Conservation (phyloP, 2,797 vertebrate genomes). For the Steatocranus sp. region DNA sequence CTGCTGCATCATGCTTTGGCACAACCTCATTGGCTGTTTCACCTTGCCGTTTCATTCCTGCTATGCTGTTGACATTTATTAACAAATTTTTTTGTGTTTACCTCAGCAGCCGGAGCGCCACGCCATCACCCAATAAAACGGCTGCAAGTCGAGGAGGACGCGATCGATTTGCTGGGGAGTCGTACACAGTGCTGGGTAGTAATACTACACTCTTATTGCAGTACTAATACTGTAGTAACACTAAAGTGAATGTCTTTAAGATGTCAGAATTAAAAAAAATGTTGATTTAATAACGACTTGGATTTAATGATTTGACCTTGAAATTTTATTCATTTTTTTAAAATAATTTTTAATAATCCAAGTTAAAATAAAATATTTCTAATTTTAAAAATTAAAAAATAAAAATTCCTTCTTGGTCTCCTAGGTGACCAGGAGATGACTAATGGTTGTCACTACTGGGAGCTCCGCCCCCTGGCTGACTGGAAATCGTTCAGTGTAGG, state of each 20-base stretch:
- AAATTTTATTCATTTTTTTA: not conserved
- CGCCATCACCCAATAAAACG: constrained; percentile 84
- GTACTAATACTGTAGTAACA: not conserved
- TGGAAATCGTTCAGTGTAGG: constrained; percentile 92
- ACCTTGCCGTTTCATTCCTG: not conserved
- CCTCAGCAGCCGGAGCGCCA: constrained; percentile 76
- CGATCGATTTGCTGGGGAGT: constrained; percentile 91
- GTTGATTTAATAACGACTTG: not conserved
- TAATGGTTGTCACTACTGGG: constrained; percentile 90
- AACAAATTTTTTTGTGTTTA: not conserved
- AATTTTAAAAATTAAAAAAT: rapidly evolving
- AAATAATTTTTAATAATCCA: not conserved
- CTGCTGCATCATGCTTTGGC: constrained; percentile 19
- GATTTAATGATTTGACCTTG: not conserved
- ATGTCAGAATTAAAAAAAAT: not conserved
- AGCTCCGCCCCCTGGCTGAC: constrained; percentile 85
- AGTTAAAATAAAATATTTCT: not conserved
- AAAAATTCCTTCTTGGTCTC: not conserved
- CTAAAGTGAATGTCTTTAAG: not conserved
- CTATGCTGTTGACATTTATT: not conserved
- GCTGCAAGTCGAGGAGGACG: constrained; percentile 73
- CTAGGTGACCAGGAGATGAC: constrained; percentile 85
- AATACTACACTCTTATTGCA: not conserved
- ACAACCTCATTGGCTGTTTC: constrained; percentile 18
- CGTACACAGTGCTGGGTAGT: constrained; percentile 91